Conservation (phyloP, 2,888 invertebrate species). For the Morpho achilles region DNA sequence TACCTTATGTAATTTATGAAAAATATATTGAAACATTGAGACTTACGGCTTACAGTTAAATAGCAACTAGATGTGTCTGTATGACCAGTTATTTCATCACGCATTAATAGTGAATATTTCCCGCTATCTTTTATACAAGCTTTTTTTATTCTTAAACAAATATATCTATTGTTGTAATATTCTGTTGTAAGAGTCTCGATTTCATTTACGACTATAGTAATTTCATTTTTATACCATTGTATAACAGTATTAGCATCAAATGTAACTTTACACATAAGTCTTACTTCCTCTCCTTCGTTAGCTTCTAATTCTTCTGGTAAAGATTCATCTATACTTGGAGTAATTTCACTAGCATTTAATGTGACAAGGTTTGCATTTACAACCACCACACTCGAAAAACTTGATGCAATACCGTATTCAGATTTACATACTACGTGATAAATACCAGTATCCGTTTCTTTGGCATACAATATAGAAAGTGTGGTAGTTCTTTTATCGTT, state of each 20-base stretch:
- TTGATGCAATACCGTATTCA: slow-evolving; percentile 32
- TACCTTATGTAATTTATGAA: neutral
- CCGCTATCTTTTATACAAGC: slow-evolving; percentile 25
- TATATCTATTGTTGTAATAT: slow-evolving; percentile 32
- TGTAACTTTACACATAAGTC: slow-evolving; percentile 31
- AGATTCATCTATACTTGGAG: slow-evolving; percentile 30
- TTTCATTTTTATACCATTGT: slow-evolving; percentile 30
- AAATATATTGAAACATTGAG: neutral
- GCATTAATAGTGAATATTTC: slow-evolving; percentile 30
- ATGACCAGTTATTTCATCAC: slow-evolving; percentile 23
- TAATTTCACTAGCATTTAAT: slow-evolving; percentile 20
- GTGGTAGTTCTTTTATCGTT: slow-evolving; percentile 22
- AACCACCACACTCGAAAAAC: slow-evolving; percentile 34
- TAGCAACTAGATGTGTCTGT: slow-evolving; percentile 21
- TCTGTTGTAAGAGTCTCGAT: slow-evolving; percentile 18
- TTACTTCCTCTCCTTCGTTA: slow-evolving; percentile 32
- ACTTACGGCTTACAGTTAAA: slow-evolving; percentile 35
- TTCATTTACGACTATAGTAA: slow-evolving; percentile 11
- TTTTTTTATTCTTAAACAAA: slow-evolving; percentile 30
- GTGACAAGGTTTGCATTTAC: slow-evolving; percentile 18
- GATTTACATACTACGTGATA: slow-evolving; percentile 36
- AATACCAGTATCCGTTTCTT: slow-evolving; percentile 34
- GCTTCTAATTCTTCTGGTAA: slow-evolving; percentile 33
- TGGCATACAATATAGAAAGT: slow-evolving; percentile 29
- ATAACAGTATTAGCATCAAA: slow-evolving; percentile 28